Conservation (phyloP, 2,113 vertebrate genomes). For the Scytalopus superciliaris region DNA sequence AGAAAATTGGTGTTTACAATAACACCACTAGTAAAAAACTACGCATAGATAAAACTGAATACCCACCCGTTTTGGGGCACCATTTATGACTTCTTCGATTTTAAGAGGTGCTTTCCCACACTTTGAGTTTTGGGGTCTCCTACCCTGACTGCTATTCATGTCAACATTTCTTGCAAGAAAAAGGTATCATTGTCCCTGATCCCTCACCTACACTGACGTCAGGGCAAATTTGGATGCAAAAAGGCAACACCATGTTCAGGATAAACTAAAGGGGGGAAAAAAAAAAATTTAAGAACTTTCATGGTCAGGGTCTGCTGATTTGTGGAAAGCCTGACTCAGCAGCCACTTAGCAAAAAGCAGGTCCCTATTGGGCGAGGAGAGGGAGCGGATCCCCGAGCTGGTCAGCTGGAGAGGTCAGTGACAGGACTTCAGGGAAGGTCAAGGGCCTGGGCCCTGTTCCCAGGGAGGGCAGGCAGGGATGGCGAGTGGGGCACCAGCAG, state of each 20-base stretch:
- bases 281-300: neutral
- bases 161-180: neutral
- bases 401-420: neutral
- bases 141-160: neutral
- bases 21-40: neutral
- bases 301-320: neutral
- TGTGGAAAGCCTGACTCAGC: neutral
- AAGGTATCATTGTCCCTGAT: neutral
- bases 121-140: neutral
- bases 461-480: neutral
- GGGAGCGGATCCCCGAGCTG: neutral
- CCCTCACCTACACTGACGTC: neutral
- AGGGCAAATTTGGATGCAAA: neutral
- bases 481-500: fast-evolving
- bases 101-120: neutral
- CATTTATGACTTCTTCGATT: neutral
- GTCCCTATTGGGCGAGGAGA: neutral
- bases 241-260: neutral
- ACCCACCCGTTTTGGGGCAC: neutral
- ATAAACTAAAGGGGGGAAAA: neutral
- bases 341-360: neutral
- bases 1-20: neutral
- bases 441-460: neutral
- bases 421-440: neutral
- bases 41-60: neutral